Evolutionary conservation across 2,888 invertebrate species (phyloP), one percentile per base, ranked within the genome.

Genomic region (Meiosimyza platycephala): DNA sequence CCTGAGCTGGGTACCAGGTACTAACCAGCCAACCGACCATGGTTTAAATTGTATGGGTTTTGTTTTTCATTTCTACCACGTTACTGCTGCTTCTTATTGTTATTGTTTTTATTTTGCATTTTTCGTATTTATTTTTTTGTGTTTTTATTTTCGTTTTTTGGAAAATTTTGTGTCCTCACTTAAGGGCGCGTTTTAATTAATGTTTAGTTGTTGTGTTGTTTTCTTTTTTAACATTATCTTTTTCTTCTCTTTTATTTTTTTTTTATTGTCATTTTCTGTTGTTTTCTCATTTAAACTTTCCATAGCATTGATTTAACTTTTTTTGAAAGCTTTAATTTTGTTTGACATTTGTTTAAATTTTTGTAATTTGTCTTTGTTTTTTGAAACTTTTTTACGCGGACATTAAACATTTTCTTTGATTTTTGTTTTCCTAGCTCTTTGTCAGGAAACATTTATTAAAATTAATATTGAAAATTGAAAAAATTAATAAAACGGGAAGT

Each of bases 131-230:
- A 48, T 16, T 64, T 50, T 22, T 22, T 22, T 22, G 1, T 22
- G 22, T 22, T 22, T 22, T 22, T 22, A 22, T 22, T 22, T 22
- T 22, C 22, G n/a, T 18, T 50, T 18, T 54, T 15, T 40, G 54
- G 54, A 40, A 66, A 54, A 28, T 59, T 28, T 15, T 47, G 50
- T 55, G 48, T 54, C 47, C 63, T 54, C 6, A 47, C 54, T 71
- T 64, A 47, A 18, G 60, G 71, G 47, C 48, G 51, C 47, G 16
- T 63, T 71, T 71, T 64, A 71, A 64, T 71, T 71, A 64, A 64
- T 55, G 55, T 64, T 62, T 62, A 52, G 16, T 40, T 54, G 55
- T 47, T 65, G 51, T 65, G 15, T 16, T 69, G 15, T 55, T 60
- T 47, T 12, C 12, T n/a, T 48, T 54, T 40, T 47, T n/a, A 18